phyloP scores from a whole-genome alignment of 2,797 vertebrate species.

The Syngnathus rostellatus region DNA sequence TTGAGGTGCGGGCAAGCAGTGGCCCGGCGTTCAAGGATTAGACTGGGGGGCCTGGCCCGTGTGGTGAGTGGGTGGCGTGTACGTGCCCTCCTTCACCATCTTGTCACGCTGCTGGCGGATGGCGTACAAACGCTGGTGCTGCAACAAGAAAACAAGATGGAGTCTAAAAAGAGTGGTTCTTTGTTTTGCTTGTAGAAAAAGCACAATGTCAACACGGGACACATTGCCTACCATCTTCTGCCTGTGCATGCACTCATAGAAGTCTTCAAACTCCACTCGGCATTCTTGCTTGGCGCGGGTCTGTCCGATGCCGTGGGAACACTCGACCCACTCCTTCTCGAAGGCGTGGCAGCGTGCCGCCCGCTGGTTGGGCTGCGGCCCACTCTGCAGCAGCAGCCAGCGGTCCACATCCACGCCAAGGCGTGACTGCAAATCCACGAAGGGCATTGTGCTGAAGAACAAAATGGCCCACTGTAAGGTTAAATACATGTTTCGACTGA shows the following conservation, averaged over 20 bases:
- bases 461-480: not conserved
- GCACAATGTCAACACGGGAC: not conserved
- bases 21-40: conserved; percentile 22
- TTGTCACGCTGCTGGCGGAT: conserved; percentile 75
- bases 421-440: conserved; percentile 73
- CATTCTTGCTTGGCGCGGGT: conserved; percentile 79
- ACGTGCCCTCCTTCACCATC: conserved; percentile 81
- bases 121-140: conserved; percentile 62
- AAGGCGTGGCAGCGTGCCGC: conserved; percentile 77
- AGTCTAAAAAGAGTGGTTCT: too few species aligned
- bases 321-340: conserved; percentile 91
- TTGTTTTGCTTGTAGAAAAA: too few species aligned
- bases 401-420: conserved; percentile 75
- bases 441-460: conserved; percentile 76
- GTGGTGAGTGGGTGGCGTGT: conserved; percentile 71
- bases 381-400: conserved; percentile 73
- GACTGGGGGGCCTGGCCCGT: conserved; percentile 45
- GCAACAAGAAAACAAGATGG: conserved; percentile 5
- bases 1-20: not conserved
- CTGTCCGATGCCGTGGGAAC: conserved; percentile 76
- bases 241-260: conserved; percentile 79
- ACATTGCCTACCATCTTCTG: conserved; percentile 67
- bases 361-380: conserved; percentile 63
- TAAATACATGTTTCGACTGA: too few species aligned
- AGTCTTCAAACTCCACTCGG: conserved; percentile 79